Evolutionary conservation across 2,888 invertebrate genomes (phyloP).

Genomic region (Phytoseiulus persimilis): DNA sequence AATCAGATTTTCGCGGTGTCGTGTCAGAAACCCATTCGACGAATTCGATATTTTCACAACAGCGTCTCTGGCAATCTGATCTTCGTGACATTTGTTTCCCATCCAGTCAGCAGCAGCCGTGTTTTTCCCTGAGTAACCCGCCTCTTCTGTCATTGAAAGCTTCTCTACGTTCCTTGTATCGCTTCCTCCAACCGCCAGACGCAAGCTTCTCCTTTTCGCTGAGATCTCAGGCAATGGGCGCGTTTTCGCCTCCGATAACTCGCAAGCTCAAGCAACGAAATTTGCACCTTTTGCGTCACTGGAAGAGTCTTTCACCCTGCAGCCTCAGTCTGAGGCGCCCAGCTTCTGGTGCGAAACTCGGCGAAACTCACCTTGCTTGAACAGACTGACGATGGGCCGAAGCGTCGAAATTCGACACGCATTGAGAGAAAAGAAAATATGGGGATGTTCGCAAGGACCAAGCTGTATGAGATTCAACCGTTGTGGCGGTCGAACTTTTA

Average conservation of each 20-base stretch:
- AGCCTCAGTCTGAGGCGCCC: no score
- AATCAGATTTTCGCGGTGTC: neutral
- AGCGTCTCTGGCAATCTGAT: neutral
- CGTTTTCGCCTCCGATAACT: no score
- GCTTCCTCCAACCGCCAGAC: no score
- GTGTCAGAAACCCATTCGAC: neutral
- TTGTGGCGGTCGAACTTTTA: neutral
- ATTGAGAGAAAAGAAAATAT: neutral
- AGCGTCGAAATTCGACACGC: neutral
- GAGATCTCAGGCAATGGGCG: no score
- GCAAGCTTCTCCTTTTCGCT: no score
- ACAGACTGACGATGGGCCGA: neutral
- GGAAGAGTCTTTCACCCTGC: no score
- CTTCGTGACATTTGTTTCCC: neutral
- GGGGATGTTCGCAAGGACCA: neutral
- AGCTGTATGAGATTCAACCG: neutral
- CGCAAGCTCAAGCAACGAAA: no score
- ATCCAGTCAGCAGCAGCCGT: neutral
- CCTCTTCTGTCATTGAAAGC: neutral
- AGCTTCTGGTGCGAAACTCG: no score
- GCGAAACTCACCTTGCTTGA: no score
- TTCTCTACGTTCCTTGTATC: no score
- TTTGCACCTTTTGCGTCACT: no score
- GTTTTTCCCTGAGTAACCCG: neutral
- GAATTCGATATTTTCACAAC: neutral